These are phyloP conservation scores for Rhyacichthys aspro DNA, from an alignment of 2,797 vertebrate genomes.

Conservation along the genomic window DNA sequence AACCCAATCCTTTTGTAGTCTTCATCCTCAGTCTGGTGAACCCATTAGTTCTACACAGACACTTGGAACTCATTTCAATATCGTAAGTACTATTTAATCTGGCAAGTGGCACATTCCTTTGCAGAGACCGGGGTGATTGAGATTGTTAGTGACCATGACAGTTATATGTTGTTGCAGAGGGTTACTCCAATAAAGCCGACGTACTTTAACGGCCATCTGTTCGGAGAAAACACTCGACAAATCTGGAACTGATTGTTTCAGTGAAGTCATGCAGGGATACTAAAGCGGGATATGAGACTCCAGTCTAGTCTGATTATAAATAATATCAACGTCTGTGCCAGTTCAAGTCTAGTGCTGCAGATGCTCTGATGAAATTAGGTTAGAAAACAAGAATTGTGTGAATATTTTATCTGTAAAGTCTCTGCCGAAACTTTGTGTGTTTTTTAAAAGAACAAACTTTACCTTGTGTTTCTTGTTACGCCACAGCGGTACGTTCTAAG, in stretches of 20 bases:
- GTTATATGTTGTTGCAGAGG: conserved; percentile 69
- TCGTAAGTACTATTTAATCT: conserved; percentile 54
- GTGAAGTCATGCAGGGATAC: conserved; percentile 62
- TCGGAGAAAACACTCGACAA: conserved; percentile 55
- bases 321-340: conserved; percentile 10
- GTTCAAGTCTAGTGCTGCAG: background rate
- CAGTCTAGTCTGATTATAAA: conserved; percentile 40
- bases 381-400: background rate
- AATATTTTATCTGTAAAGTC: background rate
- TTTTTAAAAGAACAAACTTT: too few relatives aligned
- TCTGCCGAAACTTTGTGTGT: too few relatives aligned
- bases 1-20: conserved; percentile 27
- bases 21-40: conserved; percentile 25
- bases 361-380: conserved; percentile 1
- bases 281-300: conserved; percentile 44
- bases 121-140: conserved; percentile 57
- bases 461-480: too few relatives aligned
- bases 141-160: conserved; percentile 66
- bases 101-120: conserved; percentile 44
- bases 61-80: conserved; percentile 50
- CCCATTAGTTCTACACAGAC: conserved; percentile 31
- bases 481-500: too few relatives aligned
- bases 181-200: conserved; percentile 60
- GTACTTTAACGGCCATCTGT: conserved; percentile 75
- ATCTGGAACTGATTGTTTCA: conserved; percentile 67